phyloP scores from a whole-genome alignment of 2,113 vertebrate species.

The Noctilio leporinus region DNA sequence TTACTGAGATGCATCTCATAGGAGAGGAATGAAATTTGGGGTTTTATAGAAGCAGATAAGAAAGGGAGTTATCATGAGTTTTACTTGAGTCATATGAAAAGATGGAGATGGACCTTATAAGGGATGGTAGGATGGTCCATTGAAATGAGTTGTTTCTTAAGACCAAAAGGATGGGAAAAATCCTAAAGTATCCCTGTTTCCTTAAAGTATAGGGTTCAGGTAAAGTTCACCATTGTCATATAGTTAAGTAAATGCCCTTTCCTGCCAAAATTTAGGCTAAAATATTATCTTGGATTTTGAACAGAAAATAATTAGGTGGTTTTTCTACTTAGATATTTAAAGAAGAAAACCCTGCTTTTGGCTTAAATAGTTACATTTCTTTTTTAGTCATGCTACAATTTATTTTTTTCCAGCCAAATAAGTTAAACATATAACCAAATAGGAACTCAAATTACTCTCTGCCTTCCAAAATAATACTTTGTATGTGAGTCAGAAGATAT shows the following conservation, averaged over 20 bases:
- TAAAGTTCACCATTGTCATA: neutral
- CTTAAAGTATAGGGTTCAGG: neutral
- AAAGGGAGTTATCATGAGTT: neutral
- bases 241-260: neutral
- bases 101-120: neutral
- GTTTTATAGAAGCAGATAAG: neutral
- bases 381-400: neutral
- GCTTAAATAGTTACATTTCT: neutral
- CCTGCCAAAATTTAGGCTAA: neutral
- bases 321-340: neutral
- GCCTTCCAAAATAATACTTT: slow-evolving; percentile 14
- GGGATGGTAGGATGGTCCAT: neutral
- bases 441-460: neutral
- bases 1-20: neutral
- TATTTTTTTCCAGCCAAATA: slow-evolving; percentile 10
- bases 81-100: neutral
- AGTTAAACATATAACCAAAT: neutral
- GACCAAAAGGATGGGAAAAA: neutral
- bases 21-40: neutral
- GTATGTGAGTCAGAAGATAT: neutral
- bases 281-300: slow-evolving; percentile 15
- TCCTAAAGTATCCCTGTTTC: neutral
- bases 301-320: neutral
- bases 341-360: neutral
- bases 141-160: neutral